Percentiles rank a stretch among this genome's conserved stretches.
phyloP scores from a whole-genome alignment of 2,888 invertebrate species.

The Danaus chrysippus region DNA sequence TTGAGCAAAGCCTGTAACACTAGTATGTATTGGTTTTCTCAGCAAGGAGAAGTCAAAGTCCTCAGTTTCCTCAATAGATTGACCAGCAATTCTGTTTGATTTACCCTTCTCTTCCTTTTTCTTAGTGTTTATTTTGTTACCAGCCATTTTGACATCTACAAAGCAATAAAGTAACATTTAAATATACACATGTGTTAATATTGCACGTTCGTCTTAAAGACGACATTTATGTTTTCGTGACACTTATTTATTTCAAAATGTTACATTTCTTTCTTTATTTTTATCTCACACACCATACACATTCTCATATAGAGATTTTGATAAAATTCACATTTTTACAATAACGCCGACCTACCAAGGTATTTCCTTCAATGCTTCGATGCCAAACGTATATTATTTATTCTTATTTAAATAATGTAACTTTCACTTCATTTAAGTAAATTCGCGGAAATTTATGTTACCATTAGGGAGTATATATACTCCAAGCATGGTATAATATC shows the following conservation, averaged over 20 bases:
- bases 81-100: constrained; percentile 49
- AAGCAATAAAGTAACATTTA: constrained; percentile 16
- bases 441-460: constrained; percentile 3
- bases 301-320: constrained; percentile 37
- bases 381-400: too few relatives aligned
- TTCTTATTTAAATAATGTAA: too few relatives aligned
- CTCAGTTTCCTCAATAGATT: constrained; percentile 59
- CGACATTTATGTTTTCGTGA: too few relatives aligned
- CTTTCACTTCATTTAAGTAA: constrained; percentile 3
- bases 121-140: constrained; percentile 66
- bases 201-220: too few relatives aligned
- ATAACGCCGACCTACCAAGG: constrained; percentile 51
- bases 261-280: constrained; percentile 46
- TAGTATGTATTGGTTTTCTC: constrained; percentile 83
- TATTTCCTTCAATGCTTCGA: constrained; percentile 27
- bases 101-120: constrained; percentile 65
- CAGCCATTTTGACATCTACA: constrained; percentile 58
- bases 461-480: constrained; percentile 22
- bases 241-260: too few relatives aligned
- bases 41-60: constrained; percentile 77
- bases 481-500: constrained; percentile 54
- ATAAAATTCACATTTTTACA: constrained; percentile 37
- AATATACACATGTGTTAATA: not conserved
- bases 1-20: constrained; percentile 83
- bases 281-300: constrained; percentile 71